A percentile compares a stretch with the other conserved stretches of the same genome.
Evolutionary conservation across 23 tunicate species (phyloP).

Genomic region (Diplosoma virens): DNA sequence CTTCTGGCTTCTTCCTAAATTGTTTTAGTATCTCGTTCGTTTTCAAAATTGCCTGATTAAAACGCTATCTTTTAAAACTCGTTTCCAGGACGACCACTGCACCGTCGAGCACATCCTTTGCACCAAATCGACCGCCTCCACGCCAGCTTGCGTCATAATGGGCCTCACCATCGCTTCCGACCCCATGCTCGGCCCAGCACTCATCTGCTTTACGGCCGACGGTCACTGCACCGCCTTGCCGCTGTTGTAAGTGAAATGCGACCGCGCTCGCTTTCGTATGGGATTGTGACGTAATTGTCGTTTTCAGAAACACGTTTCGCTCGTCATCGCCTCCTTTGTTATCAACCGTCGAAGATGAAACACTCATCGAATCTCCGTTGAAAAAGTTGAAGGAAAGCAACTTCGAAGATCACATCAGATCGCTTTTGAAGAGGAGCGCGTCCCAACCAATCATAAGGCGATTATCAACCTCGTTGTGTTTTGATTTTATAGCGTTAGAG

Average conservation of each 20-base stretch:
- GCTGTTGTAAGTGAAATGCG: constrained; percentile 84
- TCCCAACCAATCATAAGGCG: constrained; percentile 69
- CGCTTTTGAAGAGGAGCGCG: constrained; percentile 31
- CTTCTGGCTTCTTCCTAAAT: no score
- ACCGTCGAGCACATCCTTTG: constrained; percentile 79
- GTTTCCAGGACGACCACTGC: constrained; percentile 81
- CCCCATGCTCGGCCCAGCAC: constrained; percentile 65
- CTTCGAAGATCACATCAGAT: constrained; percentile 35
- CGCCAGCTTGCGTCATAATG: constrained; percentile 39
- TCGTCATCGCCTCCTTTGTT: constrained; percentile 15
- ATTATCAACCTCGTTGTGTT: not conserved
- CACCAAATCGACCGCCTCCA: constrained; percentile 65
- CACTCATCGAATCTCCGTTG: constrained; percentile 27
- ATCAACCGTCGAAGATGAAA: constrained; percentile 15
- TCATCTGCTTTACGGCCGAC: constrained; percentile 76
- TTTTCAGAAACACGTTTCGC: constrained; percentile 39
- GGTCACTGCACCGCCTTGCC: constrained; percentile 63
- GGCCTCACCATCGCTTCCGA: constrained; percentile 76
- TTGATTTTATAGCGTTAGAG: no score
- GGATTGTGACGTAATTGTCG: not conserved
- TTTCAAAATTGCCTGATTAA: no score
- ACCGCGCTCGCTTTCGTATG: no score
- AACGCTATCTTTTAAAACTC: not conserved
- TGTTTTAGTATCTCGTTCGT: no score
- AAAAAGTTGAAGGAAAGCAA: constrained; percentile 12